phyloP scores from a whole-genome alignment of 2,797 vertebrate genomes.

The Sebastes vulpes region DNA sequence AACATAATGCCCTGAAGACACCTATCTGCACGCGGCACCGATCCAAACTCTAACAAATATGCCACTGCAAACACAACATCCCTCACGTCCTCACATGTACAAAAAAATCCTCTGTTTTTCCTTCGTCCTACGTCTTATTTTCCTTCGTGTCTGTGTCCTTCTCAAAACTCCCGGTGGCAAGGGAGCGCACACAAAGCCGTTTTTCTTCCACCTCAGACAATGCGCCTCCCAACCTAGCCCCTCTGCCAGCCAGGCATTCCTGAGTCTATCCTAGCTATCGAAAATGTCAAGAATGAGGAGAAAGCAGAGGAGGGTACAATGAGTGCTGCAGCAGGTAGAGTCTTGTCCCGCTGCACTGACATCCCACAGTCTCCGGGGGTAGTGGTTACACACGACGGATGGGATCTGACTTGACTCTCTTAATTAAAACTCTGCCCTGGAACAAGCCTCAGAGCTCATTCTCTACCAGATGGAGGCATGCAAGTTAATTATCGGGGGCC shows the following conservation, averaged over 20 bases:
- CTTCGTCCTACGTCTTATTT: conserved; percentile 42
- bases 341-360: conserved; percentile 80
- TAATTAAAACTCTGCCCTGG: conserved; percentile 70
- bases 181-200: conserved; percentile 71
- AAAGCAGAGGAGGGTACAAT: conserved; percentile 78
- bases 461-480: conserved; percentile 35
- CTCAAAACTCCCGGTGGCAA: conserved; percentile 53
- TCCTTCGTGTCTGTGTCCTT: conserved; percentile 37
- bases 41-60: conserved; percentile 56
- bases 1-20: conserved; percentile 56
- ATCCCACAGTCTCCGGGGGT: conserved; percentile 60
- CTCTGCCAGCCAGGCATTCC: conserved; percentile 86
- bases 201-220: conserved; percentile 76
- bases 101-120: conserved; percentile 37
- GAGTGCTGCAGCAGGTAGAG: conserved; percentile 82
- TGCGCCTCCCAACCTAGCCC: conserved; percentile 71
- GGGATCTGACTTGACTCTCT: conserved; percentile 70
- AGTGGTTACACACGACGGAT: conserved; percentile 52
- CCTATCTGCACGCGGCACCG: conserved; percentile 53
- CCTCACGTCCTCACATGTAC: conserved; percentile 64
- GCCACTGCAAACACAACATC: conserved; percentile 64
- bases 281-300: conserved; percentile 85
- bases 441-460: conserved; percentile 55
- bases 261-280: conserved; percentile 84
- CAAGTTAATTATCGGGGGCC: conserved; percentile 42